Conservation (phyloP, 2,797 vertebrate genomes). For the Thunnus albacares region DNA sequence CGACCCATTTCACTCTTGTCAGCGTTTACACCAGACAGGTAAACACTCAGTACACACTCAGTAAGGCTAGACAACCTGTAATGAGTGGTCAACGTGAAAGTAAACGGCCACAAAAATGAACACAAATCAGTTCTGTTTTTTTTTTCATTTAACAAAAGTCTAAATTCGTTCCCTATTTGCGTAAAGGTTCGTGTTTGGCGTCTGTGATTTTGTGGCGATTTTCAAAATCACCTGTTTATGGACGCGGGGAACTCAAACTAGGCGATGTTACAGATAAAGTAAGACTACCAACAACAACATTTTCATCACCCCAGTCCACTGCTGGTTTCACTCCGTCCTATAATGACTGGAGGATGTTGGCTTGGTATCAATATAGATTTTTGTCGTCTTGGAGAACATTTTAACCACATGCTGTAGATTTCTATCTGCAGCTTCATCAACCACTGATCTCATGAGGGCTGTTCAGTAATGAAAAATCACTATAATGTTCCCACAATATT, state of each 20-base stretch:
- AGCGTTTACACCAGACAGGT: not conserved
- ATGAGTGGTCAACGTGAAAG: not conserved
- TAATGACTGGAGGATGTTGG: not conserved
- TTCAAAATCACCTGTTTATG: not conserved
- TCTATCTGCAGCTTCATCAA: slow-evolving; percentile 23
- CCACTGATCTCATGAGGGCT: slow-evolving; percentile 5
- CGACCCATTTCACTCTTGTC: not conserved
- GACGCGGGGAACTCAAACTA: slow-evolving; percentile 9
- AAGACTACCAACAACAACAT: too few species aligned
- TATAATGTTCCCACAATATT: not conserved
- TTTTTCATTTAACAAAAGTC: not conserved
- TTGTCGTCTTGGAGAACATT: slow-evolving; percentile 14
- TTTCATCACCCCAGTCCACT: not conserved
- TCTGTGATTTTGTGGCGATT: too few species aligned
- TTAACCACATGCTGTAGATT: slow-evolving; percentile 9
- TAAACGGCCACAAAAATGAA: not conserved
- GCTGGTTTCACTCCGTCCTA: not conserved
- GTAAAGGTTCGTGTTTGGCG: not conserved
- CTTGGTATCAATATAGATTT: slow-evolving; percentile 5
- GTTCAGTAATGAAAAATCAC: slow-evolving; percentile 4
- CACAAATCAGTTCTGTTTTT: rapidly evolving
- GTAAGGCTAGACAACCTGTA: not conserved
- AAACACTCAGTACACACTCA: not conserved
- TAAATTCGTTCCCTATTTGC: rapidly evolving
- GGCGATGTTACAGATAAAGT: not conserved